Conservation (phyloP, 2,888 invertebrate genomes). For the Oxyscelio sp. region DNA sequence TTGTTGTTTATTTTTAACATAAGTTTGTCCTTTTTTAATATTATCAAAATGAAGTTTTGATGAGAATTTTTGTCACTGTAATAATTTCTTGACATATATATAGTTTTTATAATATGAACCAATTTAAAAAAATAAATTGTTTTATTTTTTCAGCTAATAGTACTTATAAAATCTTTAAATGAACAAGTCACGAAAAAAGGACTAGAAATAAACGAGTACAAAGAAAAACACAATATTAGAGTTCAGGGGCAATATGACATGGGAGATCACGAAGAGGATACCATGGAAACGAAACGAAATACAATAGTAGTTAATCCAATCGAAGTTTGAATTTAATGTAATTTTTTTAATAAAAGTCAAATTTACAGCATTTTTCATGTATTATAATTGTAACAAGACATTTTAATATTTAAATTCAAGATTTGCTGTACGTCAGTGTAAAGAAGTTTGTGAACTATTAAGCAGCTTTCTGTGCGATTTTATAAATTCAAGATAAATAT, state of each 20-base stretch:
- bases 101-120: too few species aligned
- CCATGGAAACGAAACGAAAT: constrained; percentile 84
- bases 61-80: too few species aligned
- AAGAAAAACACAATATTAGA: constrained; percentile 96
- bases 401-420: too few species aligned
- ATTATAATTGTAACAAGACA: not conserved
- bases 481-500: too few species aligned
- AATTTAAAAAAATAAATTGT: too few species aligned
- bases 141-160: constrained; percentile 92
- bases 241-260: constrained; percentile 92
- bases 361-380: not conserved
- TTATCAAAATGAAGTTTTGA: too few species aligned
- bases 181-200: constrained; percentile 96
- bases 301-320: constrained; percentile 85
- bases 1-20: too few species aligned
- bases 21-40: too few species aligned
- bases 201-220: constrained; percentile 96
- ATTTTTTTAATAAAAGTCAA: constrained; percentile 29
- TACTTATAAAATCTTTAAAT: constrained; percentile 93
- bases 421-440: too few species aligned
- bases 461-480: too few species aligned
- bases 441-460: too few species aligned
- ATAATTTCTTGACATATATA: too few species aligned
- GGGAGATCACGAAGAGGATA: constrained; percentile 83
- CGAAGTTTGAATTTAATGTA: constrained; percentile 76